A percentile compares a stretch with the other conserved stretches of the same genome.
Conservation (phyloP, 1,140 invertebrate species). For the Sitophilus oryzae region DNA sequence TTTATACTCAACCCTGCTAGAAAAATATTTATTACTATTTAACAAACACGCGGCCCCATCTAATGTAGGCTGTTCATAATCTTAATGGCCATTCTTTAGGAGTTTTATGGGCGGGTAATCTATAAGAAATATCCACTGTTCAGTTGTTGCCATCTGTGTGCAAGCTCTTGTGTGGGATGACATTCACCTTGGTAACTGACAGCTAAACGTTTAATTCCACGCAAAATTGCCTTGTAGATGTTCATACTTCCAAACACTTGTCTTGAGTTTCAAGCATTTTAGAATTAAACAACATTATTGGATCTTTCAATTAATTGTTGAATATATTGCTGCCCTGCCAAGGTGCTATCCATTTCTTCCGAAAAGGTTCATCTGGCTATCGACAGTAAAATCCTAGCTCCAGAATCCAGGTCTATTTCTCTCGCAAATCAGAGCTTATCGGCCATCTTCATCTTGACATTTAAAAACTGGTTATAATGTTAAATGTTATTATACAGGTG, state of each 20-base stretch:
- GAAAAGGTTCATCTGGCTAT: constrained; percentile 96
- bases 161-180: constrained; percentile 83
- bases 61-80: constrained; percentile 98
- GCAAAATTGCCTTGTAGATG: constrained; percentile 95
- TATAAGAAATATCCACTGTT: constrained; percentile 99
- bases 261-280: constrained; percentile 93
- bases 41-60: constrained; percentile 97
- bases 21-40: constrained; percentile 99
- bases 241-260: constrained; percentile 99
- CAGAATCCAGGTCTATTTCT: constrained; percentile 86
- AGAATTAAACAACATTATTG: constrained; percentile 91
- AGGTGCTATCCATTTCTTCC: constrained; percentile 99
- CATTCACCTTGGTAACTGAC: constrained; percentile 92
- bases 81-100: constrained; percentile 99
- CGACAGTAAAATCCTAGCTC: constrained; percentile 83
- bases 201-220: constrained; percentile 97
- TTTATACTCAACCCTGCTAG: constrained; percentile 98
- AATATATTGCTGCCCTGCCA: constrained; percentile 98
- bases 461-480: too few species aligned
- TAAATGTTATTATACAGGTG: too few species aligned
- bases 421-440: constrained; percentile 71
- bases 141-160: constrained; percentile 99
- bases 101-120: constrained; percentile 92
- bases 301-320: constrained; percentile 95
- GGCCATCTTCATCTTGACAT: constrained; percentile 70